Conservation (phyloP, 2,113 vertebrate genomes). For the Urocynchramus pylzowi region DNA sequence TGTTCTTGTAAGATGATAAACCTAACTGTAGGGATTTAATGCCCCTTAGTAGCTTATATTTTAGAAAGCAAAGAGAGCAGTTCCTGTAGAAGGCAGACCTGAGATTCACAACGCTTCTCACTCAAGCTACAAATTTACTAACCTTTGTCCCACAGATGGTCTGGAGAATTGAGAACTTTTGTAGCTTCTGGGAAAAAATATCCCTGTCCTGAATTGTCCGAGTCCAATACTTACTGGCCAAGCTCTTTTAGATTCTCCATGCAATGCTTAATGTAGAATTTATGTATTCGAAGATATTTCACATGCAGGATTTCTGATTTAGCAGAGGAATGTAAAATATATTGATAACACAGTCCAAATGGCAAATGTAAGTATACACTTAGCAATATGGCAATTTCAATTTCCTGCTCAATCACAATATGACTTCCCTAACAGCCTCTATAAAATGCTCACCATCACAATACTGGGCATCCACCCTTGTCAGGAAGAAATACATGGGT, state of each 20-base stretch:
- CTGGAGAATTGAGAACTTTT: not conserved
- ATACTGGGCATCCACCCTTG: not conserved
- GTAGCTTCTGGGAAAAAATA: not conserved
- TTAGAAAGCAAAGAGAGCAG: not conserved
- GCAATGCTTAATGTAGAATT: not conserved
- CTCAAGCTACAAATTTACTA: not conserved
- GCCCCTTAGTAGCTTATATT: not conserved
- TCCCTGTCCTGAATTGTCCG: not conserved
- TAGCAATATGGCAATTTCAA: not conserved
- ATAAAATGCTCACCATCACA: not conserved
- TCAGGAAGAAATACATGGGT: not conserved
- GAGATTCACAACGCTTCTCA: not conserved
- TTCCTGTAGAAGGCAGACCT: not conserved
- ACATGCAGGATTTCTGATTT: not conserved
- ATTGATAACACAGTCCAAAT: not conserved
- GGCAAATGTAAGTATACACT: not conserved
- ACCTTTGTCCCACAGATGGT: not conserved
- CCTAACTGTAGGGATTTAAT: not conserved
- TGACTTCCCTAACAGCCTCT: not conserved
- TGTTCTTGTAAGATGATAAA: not conserved
- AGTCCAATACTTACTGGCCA: not conserved
- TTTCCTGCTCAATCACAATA: not conserved
- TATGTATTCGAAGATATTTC: not conserved
- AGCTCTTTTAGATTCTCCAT: not conserved
- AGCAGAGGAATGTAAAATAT: not conserved